Evolutionary conservation across 2,888 invertebrate species (phyloP), one percentile per base, ranked within the genome.

Genomic region (Pardosa pseudoannulata): DNA sequence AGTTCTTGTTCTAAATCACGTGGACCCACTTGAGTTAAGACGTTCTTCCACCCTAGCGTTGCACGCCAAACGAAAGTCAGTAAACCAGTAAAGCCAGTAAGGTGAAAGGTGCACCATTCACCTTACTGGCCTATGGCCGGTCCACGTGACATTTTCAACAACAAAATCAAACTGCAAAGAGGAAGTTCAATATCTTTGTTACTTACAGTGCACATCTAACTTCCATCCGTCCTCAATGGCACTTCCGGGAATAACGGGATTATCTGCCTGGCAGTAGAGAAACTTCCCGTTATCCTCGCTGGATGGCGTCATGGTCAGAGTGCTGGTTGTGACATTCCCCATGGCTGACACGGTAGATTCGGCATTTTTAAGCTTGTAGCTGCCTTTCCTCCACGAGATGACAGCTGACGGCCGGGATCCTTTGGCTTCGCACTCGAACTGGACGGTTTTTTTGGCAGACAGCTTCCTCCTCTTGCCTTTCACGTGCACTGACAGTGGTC

Each of bases 151-250:
- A n/a, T n/a, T n/a, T n/a, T n/a, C n/a, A n/a, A n/a, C n/a, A n/a
- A n/a, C n/a, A n/a, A n/a, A n/a, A n/a, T n/a, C n/a, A n/a, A n/a
- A n/a, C n/a, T n/a, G n/a, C n/a, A n/a, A n/a, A n/a, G n/a, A n/a
- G n/a, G n/a, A n/a, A n/a, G n/a, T n/a, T n/a, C n/a, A n/a, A n/a
- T n/a, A n/a, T n/a, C n/a, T n/a, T 65, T 65, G 41, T 64, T 83
- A 89, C 90, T 88, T 88, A 90, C 90, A 90, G 87, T 89, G 89
- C 75, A 90, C 88, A 75, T 89, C 89, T 62, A 90, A 73, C 36
- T 80, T 89, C 88, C 89, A 88, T 36, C 89, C 88, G 68, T 90
- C 90, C 83, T 90, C 90, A 11, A 90, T 86, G 19, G 89, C 86
- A 27, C 89, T 89, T 41, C 89, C 87, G 9, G 88, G 83, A 70